These are phyloP conservation scores for Drosophila setosimentum DNA, from an alignment of 2,888 invertebrate species.

Conservation along the genomic window DNA sequence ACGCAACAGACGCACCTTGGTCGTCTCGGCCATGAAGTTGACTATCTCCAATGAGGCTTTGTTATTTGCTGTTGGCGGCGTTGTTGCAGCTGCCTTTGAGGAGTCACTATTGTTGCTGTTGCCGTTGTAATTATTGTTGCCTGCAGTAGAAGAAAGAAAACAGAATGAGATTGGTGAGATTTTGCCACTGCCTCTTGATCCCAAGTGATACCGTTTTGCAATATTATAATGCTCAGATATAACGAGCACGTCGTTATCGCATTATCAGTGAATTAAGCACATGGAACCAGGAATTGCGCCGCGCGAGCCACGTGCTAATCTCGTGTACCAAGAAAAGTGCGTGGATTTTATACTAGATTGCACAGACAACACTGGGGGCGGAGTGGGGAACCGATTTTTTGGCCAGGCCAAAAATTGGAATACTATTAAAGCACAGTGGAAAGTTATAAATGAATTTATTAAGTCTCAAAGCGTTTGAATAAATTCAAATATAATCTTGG, in stretches of 20 bases:
- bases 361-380: neutral
- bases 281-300: conserved; percentile 28
- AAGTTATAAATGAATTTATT: conserved; percentile 1
- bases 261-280: conserved; percentile 26
- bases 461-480: neutral
- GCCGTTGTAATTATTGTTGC: conserved; percentile 37
- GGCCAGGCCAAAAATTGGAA: neutral
- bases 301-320: conserved; percentile 35
- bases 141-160: conserved; percentile 33
- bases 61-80: conserved; percentile 39
- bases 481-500: neutral
- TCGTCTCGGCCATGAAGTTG: conserved; percentile 79
- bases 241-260: conserved; percentile 41
- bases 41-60: conserved; percentile 61
- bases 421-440: conserved; percentile 12
- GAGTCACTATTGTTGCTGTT: conserved; percentile 37
- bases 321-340: conserved; percentile 15
- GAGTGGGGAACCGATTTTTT: neutral
- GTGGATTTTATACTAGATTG: conserved; percentile 5
- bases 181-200: conserved; percentile 52
- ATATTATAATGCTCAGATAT: neutral
- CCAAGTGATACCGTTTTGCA: neutral
- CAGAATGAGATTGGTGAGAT: conserved; percentile 32
- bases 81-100: conserved; percentile 30
- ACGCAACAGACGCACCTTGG: conserved; percentile 79